Conservation (phyloP, 2,797 vertebrate species). For the Nyctibius grandis region DNA sequence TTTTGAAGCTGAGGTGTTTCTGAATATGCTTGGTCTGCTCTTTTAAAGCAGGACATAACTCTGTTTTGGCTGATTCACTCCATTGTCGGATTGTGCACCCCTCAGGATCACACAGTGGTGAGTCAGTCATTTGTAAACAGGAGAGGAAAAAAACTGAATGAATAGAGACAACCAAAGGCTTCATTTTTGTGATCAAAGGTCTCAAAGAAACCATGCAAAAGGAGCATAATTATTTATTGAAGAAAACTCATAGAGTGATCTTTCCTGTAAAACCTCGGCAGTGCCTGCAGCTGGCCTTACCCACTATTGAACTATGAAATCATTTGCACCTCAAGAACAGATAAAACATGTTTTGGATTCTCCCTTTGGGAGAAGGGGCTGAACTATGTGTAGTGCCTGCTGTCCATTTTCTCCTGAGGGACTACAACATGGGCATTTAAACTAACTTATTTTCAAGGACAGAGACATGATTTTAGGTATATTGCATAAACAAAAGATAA, state of each 20-base stretch:
- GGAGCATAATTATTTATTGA: not conserved
- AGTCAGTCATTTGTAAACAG: conserved; percentile 49
- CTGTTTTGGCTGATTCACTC: conserved; percentile 48
- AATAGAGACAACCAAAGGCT: conserved; percentile 22
- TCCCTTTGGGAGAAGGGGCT: not conserved
- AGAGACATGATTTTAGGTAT: not conserved
- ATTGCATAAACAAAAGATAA: not conserved
- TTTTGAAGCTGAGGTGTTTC: conserved; percentile 10
- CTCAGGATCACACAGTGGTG: conserved; percentile 45
- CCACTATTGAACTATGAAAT: not conserved
- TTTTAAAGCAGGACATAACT: conserved; percentile 20
- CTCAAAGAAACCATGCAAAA: not conserved
- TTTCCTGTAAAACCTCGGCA: not conserved
- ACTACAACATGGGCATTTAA: not conserved
- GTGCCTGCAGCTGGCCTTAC: not conserved
- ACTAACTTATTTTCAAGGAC: not conserved
- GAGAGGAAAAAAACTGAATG: not conserved
- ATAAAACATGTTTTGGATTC: not conserved
- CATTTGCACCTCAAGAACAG: not conserved
- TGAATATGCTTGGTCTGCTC: not conserved
- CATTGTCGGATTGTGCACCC: conserved; percentile 22
- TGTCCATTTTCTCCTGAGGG: not conserved
- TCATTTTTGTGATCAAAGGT: conserved; percentile 30
- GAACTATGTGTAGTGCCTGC: not conserved
- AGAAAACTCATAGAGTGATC: not conserved